A percentile compares a stretch with the other conserved stretches of the same genome.
Evolutionary conservation across 2,888 invertebrate genomes (phyloP).

Genomic region (Thalpophila matura): DNA sequence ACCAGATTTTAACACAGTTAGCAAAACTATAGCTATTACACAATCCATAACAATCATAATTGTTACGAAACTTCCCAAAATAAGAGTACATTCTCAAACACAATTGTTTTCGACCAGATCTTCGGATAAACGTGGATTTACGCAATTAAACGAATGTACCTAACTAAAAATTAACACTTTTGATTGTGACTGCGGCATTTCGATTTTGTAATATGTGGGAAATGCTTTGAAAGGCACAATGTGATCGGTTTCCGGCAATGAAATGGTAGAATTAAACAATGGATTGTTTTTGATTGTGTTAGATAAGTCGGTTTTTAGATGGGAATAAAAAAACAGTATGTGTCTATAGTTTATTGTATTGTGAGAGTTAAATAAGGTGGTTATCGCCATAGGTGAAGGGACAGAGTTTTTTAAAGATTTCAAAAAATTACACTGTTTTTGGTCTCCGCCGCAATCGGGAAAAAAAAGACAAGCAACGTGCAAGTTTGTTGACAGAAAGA

Average conservation of each 20-base stretch:
- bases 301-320: slow-evolving; percentile 38
- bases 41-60: slow-evolving; percentile 48
- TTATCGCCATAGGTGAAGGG: slow-evolving; percentile 16
- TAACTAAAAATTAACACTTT: slow-evolving; percentile 63
- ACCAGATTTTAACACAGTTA: slow-evolving; percentile 41
- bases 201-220: slow-evolving; percentile 53
- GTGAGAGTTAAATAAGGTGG: slow-evolving; percentile 10
- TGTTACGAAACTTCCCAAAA: slow-evolving; percentile 61
- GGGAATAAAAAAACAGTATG: slow-evolving; percentile 37
- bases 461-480: too few species aligned
- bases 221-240: slow-evolving; percentile 36
- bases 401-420: too few species aligned
- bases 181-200: slow-evolving; percentile 40
- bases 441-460: too few species aligned
- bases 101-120: slow-evolving; percentile 62
- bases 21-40: slow-evolving; percentile 23
- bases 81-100: slow-evolving; percentile 61
- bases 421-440: too few species aligned
- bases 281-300: slow-evolving; percentile 42
- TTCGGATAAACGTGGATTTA: slow-evolving; percentile 60
- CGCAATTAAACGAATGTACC: slow-evolving; percentile 65
- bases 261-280: slow-evolving; percentile 46
- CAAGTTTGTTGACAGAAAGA: too few species aligned
- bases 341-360: slow-evolving; percentile 7
- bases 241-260: slow-evolving; percentile 46